These are phyloP conservation scores for Glossosoma conforme DNA, from an alignment of 1,140 invertebrate species.

Conservation along the genomic window DNA sequence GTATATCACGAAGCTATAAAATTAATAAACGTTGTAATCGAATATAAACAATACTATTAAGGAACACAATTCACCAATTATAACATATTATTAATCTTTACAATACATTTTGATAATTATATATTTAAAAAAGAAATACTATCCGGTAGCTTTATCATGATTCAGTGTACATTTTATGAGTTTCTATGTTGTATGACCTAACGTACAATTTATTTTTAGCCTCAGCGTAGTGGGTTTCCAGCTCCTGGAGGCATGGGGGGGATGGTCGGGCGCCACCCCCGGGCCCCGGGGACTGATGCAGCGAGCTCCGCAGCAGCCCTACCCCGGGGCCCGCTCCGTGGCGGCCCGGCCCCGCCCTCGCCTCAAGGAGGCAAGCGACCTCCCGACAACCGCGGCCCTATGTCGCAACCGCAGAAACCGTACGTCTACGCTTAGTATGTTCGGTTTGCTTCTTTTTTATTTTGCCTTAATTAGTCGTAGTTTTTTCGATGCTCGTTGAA, in stretches of 20 bases:
- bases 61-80: no score
- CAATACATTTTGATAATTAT: no score
- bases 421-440: conserved; percentile 43
- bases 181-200: neutral
- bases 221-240: conserved; percentile 37
- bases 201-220: conserved; percentile 15
- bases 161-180: neutral
- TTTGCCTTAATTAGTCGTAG: conserved; percentile 24
- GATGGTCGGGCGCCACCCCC: conserved; percentile 9
- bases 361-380: conserved; percentile 55
- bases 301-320: conserved; percentile 46
- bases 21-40: no score
- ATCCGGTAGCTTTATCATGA: no score
- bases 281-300: conserved; percentile 56
- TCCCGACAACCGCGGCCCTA: conserved; percentile 54
- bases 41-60: no score
- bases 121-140: no score
- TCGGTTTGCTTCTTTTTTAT: conserved; percentile 29
- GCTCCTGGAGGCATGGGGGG: conserved; percentile 22
- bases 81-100: no score
- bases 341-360: conserved; percentile 51
- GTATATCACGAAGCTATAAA: no score
- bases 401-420: conserved; percentile 60
- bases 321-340: conserved; percentile 45
- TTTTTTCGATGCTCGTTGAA: neutral